These are phyloP conservation scores for Phlogophora meticulosa DNA, from an alignment of 2,888 invertebrate genomes.

Conservation along the genomic window DNA sequence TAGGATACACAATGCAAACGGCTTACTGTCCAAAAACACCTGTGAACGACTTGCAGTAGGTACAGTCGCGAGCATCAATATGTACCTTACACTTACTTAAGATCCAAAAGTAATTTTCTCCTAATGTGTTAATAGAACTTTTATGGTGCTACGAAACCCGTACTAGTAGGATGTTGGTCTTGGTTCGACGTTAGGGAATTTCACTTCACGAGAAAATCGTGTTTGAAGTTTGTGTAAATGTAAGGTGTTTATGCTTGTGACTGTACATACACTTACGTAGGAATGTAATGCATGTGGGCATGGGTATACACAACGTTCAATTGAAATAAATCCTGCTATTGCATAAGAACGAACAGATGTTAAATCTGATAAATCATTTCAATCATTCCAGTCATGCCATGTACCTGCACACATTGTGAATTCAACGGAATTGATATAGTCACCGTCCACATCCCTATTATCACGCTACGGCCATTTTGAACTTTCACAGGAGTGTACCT, in stretches of 20 bases:
- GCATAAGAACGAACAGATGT: neutral
- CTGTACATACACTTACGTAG: neutral
- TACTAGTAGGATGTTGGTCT: too few relatives aligned
- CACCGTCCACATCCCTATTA: neutral
- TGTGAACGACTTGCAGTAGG: slow-evolving; percentile 12
- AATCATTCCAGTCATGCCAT: neutral
- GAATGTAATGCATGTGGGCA: neutral
- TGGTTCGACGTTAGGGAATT: too few relatives aligned
- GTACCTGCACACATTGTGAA: neutral
- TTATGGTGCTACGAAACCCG: too few relatives aligned
- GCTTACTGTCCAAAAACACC: slow-evolving; percentile 23
- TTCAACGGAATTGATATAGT: neutral
- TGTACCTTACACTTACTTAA: too few relatives aligned
- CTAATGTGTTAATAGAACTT: too few relatives aligned
- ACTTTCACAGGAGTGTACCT: neutral
- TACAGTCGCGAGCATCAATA: too few relatives aligned
- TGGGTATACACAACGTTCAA: too few relatives aligned
- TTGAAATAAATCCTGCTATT: slow-evolving; percentile 3
- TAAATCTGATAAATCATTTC: neutral
- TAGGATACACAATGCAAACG: slow-evolving; percentile 24
- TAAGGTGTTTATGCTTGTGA: too few relatives aligned
- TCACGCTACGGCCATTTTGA: neutral
- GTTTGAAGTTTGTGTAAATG: too few relatives aligned
- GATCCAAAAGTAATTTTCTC: too few relatives aligned
- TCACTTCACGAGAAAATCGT: too few relatives aligned